Percentiles rank a stretch among this genome's conserved stretches.
Conservation (phyloP, 2,113 vertebrate species). For the Apodemus sylvaticus region DNA sequence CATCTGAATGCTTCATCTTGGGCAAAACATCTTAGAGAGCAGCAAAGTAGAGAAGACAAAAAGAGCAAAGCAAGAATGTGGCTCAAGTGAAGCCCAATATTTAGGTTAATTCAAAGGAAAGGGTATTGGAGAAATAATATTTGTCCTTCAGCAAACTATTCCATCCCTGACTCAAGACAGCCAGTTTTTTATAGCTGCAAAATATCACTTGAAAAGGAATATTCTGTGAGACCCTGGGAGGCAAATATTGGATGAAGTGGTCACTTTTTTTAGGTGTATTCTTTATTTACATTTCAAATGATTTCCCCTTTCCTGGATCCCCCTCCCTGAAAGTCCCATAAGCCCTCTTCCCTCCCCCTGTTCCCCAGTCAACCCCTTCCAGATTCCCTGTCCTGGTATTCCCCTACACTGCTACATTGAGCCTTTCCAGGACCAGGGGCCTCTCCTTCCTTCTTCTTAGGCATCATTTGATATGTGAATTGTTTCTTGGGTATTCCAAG, state of each 20-base stretch:
- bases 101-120: background rate
- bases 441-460: too few species aligned
- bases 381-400: too few species aligned
- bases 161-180: background rate
- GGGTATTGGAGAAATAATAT: background rate
- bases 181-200: background rate
- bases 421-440: too few species aligned
- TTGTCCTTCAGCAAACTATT: fast-evolving
- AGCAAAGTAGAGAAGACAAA: background rate
- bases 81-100: background rate
- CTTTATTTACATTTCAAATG: too few species aligned
- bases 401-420: too few species aligned
- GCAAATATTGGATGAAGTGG: background rate
- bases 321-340: too few species aligned
- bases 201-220: background rate
- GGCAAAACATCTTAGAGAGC: background rate
- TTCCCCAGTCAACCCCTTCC: too few species aligned
- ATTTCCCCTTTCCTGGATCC: too few species aligned
- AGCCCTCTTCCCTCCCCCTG: too few species aligned
- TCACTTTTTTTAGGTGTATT: too few species aligned
- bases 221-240: background rate
- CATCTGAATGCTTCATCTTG: background rate
- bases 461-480: too few species aligned
- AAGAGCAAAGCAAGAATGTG: background rate
- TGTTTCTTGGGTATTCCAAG: too few species aligned